Conservation (phyloP, 2,888 invertebrate species). For the Dryadula phaetusa region DNA sequence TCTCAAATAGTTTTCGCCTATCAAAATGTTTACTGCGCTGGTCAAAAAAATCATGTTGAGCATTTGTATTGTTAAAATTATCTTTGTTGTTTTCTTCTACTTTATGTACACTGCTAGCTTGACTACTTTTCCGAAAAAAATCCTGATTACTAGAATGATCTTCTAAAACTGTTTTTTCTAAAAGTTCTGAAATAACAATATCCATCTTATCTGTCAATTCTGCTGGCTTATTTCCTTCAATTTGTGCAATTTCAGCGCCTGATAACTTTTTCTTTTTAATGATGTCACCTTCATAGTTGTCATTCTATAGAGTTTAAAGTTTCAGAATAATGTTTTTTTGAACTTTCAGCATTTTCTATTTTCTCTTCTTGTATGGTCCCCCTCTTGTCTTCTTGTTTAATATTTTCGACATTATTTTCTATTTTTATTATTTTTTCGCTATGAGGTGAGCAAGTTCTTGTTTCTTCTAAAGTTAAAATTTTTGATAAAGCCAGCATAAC, state of each 20-base stretch:
- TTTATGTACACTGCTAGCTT: constrained; percentile 64
- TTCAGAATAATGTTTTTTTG: background rate
- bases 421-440: constrained; percentile 32
- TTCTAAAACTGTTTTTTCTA: constrained; percentile 60
- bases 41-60: constrained; percentile 24
- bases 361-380: constrained; percentile 19
- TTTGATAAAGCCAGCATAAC: constrained; percentile 77
- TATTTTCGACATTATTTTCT: constrained; percentile 19
- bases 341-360: constrained; percentile 1
- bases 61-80: background rate
- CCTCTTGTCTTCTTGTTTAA: background rate
- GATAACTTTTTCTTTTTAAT: constrained; percentile 49
- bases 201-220: constrained; percentile 72
- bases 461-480: constrained; percentile 65
- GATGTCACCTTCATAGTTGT: constrained; percentile 27
- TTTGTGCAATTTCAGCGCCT: constrained; percentile 72
- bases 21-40: constrained; percentile 25
- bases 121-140: constrained; percentile 49
- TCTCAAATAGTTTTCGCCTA: constrained; percentile 55
- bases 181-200: constrained; percentile 72
- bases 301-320: background rate
- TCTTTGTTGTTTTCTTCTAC: constrained; percentile 56
- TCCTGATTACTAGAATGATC: constrained; percentile 52
- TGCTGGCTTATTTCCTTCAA: constrained; percentile 65
- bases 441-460: background rate